phyloP scores from a whole-genome alignment of 2,888 invertebrate species.

The Hydroisotoma schaefferi region DNA sequence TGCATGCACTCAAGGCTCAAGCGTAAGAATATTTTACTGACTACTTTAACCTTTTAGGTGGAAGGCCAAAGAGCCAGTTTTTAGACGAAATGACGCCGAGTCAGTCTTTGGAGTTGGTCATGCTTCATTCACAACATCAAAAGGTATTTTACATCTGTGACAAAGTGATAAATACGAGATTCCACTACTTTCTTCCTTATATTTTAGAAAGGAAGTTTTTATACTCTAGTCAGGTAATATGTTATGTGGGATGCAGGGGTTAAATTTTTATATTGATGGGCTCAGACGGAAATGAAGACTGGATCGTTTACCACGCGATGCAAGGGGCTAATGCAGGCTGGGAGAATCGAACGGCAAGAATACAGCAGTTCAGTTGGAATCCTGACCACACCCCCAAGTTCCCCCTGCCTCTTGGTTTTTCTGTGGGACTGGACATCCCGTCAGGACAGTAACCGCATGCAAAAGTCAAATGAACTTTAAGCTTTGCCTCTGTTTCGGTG shows the following conservation, averaged over 20 bases:
- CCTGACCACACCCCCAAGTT: slow-evolving; percentile 40
- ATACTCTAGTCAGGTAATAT: too few relatives aligned
- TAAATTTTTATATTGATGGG: slow-evolving; percentile 8
- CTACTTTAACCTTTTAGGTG: slow-evolving; percentile 14
- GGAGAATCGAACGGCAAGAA: slow-evolving; percentile 41
- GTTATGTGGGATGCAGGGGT: too few relatives aligned
- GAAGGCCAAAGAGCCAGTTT: slow-evolving; percentile 37
- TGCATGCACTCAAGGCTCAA: too few relatives aligned
- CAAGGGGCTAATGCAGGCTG: slow-evolving; percentile 32
- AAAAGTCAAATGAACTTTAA: too few relatives aligned
- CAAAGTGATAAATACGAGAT: neutral
- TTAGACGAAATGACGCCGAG: slow-evolving; percentile 45
- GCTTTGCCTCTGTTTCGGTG: too few relatives aligned
- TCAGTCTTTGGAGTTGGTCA: slow-evolving; percentile 45
- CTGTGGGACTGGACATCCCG: slow-evolving; percentile 30
- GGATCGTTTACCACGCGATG: slow-evolving; percentile 48
- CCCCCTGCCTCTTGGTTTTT: slow-evolving; percentile 34
- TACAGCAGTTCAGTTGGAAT: slow-evolving; percentile 43
- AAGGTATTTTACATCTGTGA: slow-evolving; percentile 12
- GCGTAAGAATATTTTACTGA: too few relatives aligned
- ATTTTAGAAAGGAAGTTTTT: too few relatives aligned
- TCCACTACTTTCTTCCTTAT: too few relatives aligned
- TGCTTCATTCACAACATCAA: slow-evolving; percentile 42
- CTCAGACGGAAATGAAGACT: slow-evolving; percentile 41
- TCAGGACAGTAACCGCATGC: slow-evolving; percentile 30